Evolutionary conservation across 2,888 invertebrate genomes (phyloP), one percentile per base, ranked within the genome.

Genomic region (Dysmachus trigonus): DNA sequence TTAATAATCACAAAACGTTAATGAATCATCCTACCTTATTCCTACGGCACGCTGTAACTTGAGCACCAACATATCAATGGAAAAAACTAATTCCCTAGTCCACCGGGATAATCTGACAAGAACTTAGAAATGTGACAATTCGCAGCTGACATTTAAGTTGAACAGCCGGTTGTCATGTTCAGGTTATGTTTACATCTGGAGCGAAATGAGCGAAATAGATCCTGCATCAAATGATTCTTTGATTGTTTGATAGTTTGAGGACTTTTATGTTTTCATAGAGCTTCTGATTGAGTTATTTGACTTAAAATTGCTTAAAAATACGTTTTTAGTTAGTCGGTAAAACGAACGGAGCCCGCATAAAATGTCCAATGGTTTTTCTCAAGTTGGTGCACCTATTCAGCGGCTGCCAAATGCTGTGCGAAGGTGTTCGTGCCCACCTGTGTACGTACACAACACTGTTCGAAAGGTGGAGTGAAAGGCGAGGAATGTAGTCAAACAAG

Each of bases 401-500:
- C 47, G n/a, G 0, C 15, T 18, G n/a, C 15, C 47, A 47, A 47
- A 0, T 0, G 6, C 6, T 4, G 5, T n/a, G n/a, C 47, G 18
- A 18, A n/a, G n/a, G 47, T 47, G 47, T 47, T 47, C 1, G 47
- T 47, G n/a, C 6, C 5, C 47, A 47, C 47, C 47, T 47, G 47
- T 47, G 18, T 47, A 47, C 47, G n/a, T n/a, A 47, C 7, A 72
- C 30, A 15, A 15, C 27, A 30, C 13, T 22, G 22, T 74, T 76
- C 31, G 22, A 76, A 38, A 22, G 76, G 76, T 22, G 38, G 38
- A 72, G 84, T 84, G 84, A 84, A 84, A 84, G 62, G 84, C 33
- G 35, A 51, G 79, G 74, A 82, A 82, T 73, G 81, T 82, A 47
- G 86, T 82, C 81, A 74, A 53, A 86, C 79, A 35, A 83, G 53